A percentile compares a stretch with the other conserved stretches of the same genome.
phyloP scores from a whole-genome alignment of 2,888 invertebrate genomes.

The Acanthosepion pharaonis region DNA sequence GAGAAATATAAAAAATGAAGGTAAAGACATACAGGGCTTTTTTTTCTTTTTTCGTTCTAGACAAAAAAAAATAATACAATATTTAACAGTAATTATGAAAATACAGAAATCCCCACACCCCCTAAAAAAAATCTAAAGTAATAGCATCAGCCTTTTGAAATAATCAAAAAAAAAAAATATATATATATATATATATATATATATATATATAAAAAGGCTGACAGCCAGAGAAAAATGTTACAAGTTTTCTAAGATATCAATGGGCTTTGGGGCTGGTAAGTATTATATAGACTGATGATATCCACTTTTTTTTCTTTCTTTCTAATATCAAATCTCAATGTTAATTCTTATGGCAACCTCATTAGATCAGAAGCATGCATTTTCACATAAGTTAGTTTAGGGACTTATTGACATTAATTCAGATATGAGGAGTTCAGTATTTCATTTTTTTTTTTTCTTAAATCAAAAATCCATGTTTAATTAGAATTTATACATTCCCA shows the following conservation, averaged over 20 bases:
- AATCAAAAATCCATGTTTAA: no score
- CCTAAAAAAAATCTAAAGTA: not conserved
- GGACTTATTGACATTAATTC: no score
- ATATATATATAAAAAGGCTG: not conserved
- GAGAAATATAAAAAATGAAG: not conserved
- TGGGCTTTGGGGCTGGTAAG: not conserved
- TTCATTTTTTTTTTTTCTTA: no score
- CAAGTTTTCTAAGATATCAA: not conserved
- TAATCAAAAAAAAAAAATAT: not conserved
- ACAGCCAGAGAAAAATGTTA: slow-evolving; percentile 34
- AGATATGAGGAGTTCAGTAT: no score
- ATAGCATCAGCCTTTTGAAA: not conserved
- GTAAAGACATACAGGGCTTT: not conserved
- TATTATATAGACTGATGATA: not conserved
- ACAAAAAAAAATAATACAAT: not conserved
- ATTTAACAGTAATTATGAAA: not conserved
- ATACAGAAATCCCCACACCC: not conserved
- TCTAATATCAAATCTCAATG: no score
- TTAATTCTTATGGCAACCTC: no score
- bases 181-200: no score
- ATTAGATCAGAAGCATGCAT: no score
- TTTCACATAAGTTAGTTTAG: no score
- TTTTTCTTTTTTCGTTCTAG: not conserved
- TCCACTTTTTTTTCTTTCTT: no score
- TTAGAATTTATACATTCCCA: no score